These are phyloP conservation scores for Phrynosoma blainvillii DNA, from an alignment of 2,113 vertebrate genomes.

Conservation along the genomic window DNA sequence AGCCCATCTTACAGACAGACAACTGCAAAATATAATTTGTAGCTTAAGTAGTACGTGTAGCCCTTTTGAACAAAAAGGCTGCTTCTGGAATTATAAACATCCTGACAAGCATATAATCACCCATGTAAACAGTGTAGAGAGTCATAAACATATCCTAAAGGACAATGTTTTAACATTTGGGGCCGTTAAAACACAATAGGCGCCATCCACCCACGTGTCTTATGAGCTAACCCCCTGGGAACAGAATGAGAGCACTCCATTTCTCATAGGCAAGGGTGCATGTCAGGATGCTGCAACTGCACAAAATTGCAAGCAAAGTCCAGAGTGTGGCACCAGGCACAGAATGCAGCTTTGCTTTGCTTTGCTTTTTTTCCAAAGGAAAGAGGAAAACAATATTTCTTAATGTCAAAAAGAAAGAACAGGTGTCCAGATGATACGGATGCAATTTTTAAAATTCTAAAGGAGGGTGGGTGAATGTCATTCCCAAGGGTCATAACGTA, in stretches of 20 bases:
- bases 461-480: not conserved
- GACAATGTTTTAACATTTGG: not conserved
- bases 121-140: slow-evolving; percentile 30
- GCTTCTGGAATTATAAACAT: slow-evolving; percentile 39
- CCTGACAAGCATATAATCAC: slow-evolving; percentile 47
- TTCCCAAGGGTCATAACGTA: not conserved
- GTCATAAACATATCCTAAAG: slow-evolving; percentile 26
- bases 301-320: not conserved
- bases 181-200: not conserved
- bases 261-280: not conserved
- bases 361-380: not conserved
- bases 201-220: not conserved
- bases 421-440: not conserved
- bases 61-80: slow-evolving; percentile 29
- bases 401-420: not conserved
- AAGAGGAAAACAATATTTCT: not conserved
- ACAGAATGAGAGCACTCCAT: not conserved
- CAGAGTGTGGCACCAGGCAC: too few species aligned
- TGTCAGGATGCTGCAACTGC: not conserved
- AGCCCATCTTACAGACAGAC: slow-evolving; percentile 37
- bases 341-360: not conserved
- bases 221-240: not conserved
- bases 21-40: slow-evolving; percentile 35
- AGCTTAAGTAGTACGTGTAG: slow-evolving; percentile 16
- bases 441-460: too few species aligned